A percentile compares a stretch with the other conserved stretches of the same genome.
Conservation (phyloP, 2,797 vertebrate species). For the Micropoecilia bifurca region DNA sequence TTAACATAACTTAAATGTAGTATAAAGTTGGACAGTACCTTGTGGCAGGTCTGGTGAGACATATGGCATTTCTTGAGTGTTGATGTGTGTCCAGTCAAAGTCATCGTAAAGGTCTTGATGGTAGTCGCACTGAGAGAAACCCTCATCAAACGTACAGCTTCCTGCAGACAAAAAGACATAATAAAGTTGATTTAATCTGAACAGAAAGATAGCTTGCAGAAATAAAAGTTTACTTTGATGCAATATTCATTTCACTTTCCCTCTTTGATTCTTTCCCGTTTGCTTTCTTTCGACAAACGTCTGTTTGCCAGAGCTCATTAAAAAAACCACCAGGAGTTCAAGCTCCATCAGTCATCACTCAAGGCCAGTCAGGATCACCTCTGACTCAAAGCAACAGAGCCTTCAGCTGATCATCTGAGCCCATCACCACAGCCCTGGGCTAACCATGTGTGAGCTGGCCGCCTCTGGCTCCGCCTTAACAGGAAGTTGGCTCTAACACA, state of each 20-base stretch:
- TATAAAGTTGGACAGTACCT: conserved; percentile 80
- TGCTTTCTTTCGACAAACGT: conserved; percentile 30
- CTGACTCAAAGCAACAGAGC: conserved; percentile 70
- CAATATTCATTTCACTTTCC: neutral
- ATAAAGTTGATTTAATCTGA: conserved; percentile 1
- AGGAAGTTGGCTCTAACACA: conserved; percentile 64
- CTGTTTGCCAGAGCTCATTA: conserved; percentile 62
- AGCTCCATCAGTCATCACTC: conserved; percentile 68
- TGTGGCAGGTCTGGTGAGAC: conserved; percentile 92
- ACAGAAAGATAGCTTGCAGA: neutral
- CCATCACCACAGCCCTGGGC: conserved; percentile 54
- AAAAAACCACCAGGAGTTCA: conserved; percentile 61
- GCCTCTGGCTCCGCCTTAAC: conserved; percentile 45
- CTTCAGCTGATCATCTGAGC: conserved; percentile 74
- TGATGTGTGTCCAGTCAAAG: conserved; percentile 97
- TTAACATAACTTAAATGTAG: too few species aligned
- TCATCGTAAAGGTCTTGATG: conserved; percentile 96
- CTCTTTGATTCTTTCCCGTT: conserved; percentile 8
- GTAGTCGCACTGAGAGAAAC: conserved; percentile 93
- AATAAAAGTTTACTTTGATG: neutral
- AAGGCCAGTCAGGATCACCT: conserved; percentile 69
- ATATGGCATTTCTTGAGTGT: conserved; percentile 92
- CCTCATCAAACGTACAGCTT: conserved; percentile 94
- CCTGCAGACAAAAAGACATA: conserved; percentile 77
- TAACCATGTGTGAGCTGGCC: conserved; percentile 60